Evolutionary conservation across 2,888 invertebrate species (phyloP), one percentile per base, ranked within the genome.

Genomic region (Dasypogon diadema): DNA sequence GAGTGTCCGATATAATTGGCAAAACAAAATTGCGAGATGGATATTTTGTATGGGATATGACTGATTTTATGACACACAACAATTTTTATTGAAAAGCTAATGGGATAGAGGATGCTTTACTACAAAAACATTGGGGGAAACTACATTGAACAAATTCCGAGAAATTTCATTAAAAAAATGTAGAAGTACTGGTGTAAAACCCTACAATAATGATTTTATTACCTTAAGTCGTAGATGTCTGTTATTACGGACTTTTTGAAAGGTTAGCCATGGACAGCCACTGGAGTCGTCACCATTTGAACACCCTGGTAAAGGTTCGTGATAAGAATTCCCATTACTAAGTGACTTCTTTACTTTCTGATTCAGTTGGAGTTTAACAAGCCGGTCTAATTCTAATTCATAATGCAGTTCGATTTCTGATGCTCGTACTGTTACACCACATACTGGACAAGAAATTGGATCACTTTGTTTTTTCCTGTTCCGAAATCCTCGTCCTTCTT

Each of bases 351-450:
- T 78, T 16, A 74, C 26, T 68, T 78, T 79, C 48, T 54, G 65
- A 65, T 76, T 77, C 46, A 74, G 30, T 48, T 77, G 77, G 10
- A 90, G 83, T 83, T 90, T 90, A 81, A 88, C 87, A 65, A 94
- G 86, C 80, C 91, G 91, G 78, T 93, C 93, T 79, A 96, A 88
- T 87, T 97, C 97, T 77, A 93, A 88, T 60, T 90, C 87, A 79
- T 94, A 90, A 86, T 97, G 97, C 24, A 91, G 88, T 80, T 95
- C 94, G n/a, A 96, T 87, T 84, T 97, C 97, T 1, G 92, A 91
- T 1, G 91, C 90, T 60, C 95, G 88, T 54, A 97, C 89, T 2
- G 95, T 95, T 77, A 93, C 91, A 78, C 96, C 93, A 84, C 97
- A 97, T 1, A 95, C 93, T 0, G 97, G 97, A 84, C 97, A 97